phyloP scores from a whole-genome alignment of 2,113 vertebrate species.

The Nesogale talazaci region DNA sequence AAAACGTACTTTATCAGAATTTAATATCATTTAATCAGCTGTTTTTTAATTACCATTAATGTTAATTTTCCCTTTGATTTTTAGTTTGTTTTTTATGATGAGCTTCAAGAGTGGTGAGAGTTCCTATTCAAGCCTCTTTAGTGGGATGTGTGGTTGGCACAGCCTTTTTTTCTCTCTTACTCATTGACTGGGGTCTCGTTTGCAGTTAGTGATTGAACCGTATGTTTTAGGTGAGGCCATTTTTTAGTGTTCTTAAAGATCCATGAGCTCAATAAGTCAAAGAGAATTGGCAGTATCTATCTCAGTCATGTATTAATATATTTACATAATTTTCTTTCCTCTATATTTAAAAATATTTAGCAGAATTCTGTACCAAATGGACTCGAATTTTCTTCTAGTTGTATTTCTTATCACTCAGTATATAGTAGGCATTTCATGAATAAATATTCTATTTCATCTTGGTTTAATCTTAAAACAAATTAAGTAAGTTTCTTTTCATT shows the following conservation, averaged over 20 bases:
- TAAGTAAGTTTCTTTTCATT: neutral
- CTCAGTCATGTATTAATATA: too few species aligned
- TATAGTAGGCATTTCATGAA: slow-evolving; percentile 38
- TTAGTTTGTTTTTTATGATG: slow-evolving; percentile 40
- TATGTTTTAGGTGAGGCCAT: slow-evolving; percentile 53
- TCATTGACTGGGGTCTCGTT: slow-evolving; percentile 46
- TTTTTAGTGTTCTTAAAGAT: slow-evolving; percentile 44
- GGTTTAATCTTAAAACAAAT: neutral
- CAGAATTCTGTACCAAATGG: neutral
- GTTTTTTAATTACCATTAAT: too few species aligned
- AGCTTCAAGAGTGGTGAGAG: slow-evolving; percentile 1
- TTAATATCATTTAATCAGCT: too few species aligned
- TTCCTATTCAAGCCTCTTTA: neutral
- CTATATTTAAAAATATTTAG: slow-evolving; percentile 36
- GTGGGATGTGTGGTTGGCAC: slow-evolving; percentile 14
- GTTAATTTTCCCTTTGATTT: too few species aligned
- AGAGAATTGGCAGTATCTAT: neutral
- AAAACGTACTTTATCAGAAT: too few species aligned
- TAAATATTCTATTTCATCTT: slow-evolving; percentile 31
- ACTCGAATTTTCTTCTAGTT: slow-evolving; percentile 25
- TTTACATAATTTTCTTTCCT: slow-evolving; percentile 17
- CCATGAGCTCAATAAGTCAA: slow-evolving; percentile 26
- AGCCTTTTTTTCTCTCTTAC: neutral
- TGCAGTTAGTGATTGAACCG: slow-evolving; percentile 30
- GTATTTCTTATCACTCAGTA: neutral